phyloP scores from a whole-genome alignment of 2,888 invertebrate genomes.

The Meta bourneti region DNA sequence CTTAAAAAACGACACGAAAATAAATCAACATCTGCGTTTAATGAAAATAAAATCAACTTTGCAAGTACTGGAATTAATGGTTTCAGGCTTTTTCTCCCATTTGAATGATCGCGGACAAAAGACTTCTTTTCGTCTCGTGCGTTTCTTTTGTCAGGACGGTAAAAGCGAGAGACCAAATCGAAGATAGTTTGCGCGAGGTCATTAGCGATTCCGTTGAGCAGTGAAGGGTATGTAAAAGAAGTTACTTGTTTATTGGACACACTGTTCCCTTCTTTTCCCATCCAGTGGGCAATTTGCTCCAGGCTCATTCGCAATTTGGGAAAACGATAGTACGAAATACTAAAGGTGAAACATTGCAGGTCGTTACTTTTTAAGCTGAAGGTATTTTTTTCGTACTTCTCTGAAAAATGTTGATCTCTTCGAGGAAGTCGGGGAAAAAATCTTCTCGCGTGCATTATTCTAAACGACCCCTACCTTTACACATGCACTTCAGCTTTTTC shows the following conservation, averaged over 20 bases:
- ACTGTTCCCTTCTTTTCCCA: not conserved
- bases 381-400: not conserved
- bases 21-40: not conserved
- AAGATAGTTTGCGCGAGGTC: not conserved
- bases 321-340: not conserved
- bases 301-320: not conserved
- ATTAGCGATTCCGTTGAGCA: not conserved
- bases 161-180: not conserved
- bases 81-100: not conserved
- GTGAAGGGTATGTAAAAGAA: not conserved
- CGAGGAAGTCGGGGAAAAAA: not conserved
- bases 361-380: constrained; percentile 2
- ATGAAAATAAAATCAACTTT: not conserved
- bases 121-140: not conserved
- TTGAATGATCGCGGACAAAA: not conserved
- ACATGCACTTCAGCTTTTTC: not conserved
- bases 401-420: constrained; percentile 8
- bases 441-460: not conserved
- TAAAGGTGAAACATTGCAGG: constrained; percentile 6
- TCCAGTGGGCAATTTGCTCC: constrained; percentile 3
- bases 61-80: constrained; percentile 2
- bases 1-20: not conserved
- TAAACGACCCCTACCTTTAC: constrained; percentile 6
- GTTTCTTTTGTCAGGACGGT: not conserved
- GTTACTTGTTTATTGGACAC: not conserved